phyloP scores from a whole-genome alignment of 2,113 vertebrate genomes.

The Fulmarus glacialis region DNA sequence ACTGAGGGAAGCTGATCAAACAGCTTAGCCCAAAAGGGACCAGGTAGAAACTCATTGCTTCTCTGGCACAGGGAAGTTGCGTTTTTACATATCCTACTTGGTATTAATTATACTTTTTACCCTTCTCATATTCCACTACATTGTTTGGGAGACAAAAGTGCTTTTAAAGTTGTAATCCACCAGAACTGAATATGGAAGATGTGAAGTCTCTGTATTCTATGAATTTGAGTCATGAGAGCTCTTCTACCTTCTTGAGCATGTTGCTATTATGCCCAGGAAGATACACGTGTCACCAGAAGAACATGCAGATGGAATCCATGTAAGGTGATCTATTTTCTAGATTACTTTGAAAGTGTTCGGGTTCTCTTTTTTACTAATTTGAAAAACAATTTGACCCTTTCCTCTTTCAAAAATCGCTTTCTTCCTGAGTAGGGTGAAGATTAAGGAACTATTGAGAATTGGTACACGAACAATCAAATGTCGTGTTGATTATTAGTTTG shows the following conservation, averaged over 20 bases:
- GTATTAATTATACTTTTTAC: slow-evolving; percentile 71
- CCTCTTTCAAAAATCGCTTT: background rate
- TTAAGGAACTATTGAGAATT: background rate
- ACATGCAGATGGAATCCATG: background rate
- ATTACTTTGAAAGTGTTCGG: background rate
- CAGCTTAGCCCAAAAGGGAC: slow-evolving; percentile 83
- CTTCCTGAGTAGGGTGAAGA: background rate
- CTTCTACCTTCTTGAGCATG: background rate
- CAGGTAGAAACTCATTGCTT: slow-evolving; percentile 76
- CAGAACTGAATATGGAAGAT: background rate
- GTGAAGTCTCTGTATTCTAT: background rate
- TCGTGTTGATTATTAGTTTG: background rate
- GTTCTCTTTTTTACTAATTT: background rate
- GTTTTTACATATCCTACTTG: slow-evolving; percentile 52
- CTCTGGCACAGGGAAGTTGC: slow-evolving; percentile 69
- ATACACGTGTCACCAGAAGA: background rate
- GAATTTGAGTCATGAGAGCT: background rate
- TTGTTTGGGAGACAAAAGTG: slow-evolving; percentile 38
- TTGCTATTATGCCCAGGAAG: background rate
- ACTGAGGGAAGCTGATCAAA: slow-evolving; percentile 81
- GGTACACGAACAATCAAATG: background rate
- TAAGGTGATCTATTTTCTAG: background rate
- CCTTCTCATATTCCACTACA: background rate
- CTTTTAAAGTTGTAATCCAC: slow-evolving; percentile 10
- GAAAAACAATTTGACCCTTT: background rate